Base-by-base conservation (phyloP, 1,140 invertebrate genomes). In the Drosophila pandora region DNA sequence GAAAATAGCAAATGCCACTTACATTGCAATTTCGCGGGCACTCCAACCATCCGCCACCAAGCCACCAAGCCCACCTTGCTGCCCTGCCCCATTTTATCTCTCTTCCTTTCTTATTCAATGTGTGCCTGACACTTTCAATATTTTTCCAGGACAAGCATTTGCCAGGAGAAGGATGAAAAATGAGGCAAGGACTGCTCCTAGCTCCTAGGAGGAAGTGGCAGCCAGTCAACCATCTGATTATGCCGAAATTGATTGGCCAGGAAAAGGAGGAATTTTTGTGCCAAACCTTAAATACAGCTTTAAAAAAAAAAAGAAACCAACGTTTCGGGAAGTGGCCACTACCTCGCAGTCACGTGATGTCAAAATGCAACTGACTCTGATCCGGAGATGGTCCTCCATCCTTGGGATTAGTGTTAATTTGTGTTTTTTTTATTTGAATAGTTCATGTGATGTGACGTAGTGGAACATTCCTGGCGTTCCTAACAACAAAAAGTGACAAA, bases 381-480 rank as follows among this genome's bases (percentile, higher is more conserved):
- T 64, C 28, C 25, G 59, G 45, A 32, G 30, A 17, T 28, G 53
- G 65, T 62, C 10, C 37, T 62, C 32, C 54, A 21, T 30, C 21
- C 17, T 43, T 22, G 30, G n/a, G 12, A 41, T 22, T 2, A 52
- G 37, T 62, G 23, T 43, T 41, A 9, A 45, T 47, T 17, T 13
- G 77, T 59, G 43, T 56, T 72, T 73, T 53, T 53, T n/a, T 3
- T 3, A 22, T 67, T 77, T 71, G 32, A 58, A 85, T 84, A 91
- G 50, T 85, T 90, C 90, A 90, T 91, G 90, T 91, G 90, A 91
- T 91, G 90, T 91, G 90, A 91, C 90, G 90, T 91, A 91, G 90
- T 91, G 90, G 90, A 91, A 91, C 85, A 91, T 91, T 82, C 85
- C 90, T 82, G 61, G 43, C 63, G 75, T 90, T 82, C 58, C 23